Conservation (phyloP, 2,888 invertebrate species). For the Drosophila stalkeri region DNA sequence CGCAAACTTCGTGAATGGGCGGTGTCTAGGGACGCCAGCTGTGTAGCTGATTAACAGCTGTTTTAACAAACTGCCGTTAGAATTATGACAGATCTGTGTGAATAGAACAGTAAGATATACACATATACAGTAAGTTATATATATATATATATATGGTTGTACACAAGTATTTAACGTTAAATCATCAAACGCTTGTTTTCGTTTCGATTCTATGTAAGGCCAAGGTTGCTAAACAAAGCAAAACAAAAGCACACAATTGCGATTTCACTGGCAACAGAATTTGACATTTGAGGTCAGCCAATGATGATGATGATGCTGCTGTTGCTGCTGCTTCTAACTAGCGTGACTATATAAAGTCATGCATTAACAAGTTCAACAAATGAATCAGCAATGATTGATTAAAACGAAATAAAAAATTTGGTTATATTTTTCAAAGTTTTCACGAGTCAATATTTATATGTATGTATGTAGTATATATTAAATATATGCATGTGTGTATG, state of each 20-base stretch:
- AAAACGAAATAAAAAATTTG: conserved; percentile 27
- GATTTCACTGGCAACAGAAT: conserved; percentile 47
- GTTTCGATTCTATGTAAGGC: conserved; percentile 77
- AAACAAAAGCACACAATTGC: conserved; percentile 65
- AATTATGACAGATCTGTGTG: conserved; percentile 44
- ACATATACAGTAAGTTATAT: not conserved
- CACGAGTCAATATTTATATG: not conserved
- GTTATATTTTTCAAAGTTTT: not conserved
- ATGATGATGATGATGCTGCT: conserved; percentile 34
- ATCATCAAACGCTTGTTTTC: conserved; percentile 43
- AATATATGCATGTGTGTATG: not conserved
- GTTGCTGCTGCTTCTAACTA: conserved; percentile 33
- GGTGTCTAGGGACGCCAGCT: conserved; percentile 25
- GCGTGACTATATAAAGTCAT: conserved; percentile 73
- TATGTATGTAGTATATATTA: not conserved
- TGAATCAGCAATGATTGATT: conserved; percentile 45
- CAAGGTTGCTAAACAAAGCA: conserved; percentile 65
- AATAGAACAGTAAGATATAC: conserved; percentile 26
- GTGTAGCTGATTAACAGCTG: conserved; percentile 54
- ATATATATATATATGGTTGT: no score
- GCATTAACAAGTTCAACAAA: conserved; percentile 37
- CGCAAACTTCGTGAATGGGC: conserved; percentile 22
- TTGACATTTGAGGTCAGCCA: conserved; percentile 77
- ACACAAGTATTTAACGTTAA: conserved; percentile 17
- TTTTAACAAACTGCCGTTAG: conserved; percentile 62